Percentiles rank a stretch among this genome's conserved stretches.
Evolutionary conservation across 2,797 vertebrate species (phyloP).

Genomic region (Siniperca undulata): DNA sequence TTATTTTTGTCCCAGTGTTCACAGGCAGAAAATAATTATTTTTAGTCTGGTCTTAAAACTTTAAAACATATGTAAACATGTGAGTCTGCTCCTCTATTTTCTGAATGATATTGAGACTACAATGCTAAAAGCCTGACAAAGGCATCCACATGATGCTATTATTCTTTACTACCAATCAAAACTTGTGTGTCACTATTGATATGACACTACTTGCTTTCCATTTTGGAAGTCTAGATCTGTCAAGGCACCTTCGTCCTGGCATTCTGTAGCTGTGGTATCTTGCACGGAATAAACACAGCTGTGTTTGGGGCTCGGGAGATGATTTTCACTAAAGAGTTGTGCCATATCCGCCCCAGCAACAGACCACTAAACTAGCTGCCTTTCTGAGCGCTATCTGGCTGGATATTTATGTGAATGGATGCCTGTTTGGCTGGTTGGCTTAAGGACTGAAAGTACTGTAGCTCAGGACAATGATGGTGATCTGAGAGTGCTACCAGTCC

Average conservation of each 20-base stretch:
- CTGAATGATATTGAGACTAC: background rate
- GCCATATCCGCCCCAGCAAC: slow-evolving; percentile 70
- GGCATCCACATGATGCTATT: background rate
- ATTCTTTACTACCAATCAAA: slow-evolving; percentile 18
- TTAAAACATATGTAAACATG: background rate
- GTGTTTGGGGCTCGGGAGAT: slow-evolving; percentile 70
- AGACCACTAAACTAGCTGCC: slow-evolving; percentile 67
- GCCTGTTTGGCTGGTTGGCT: slow-evolving; percentile 36
- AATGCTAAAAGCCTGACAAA: background rate
- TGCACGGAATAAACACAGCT: slow-evolving; percentile 76
- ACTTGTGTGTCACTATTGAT: slow-evolving; percentile 4
- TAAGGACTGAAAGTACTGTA: slow-evolving; percentile 16
- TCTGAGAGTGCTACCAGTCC: slow-evolving; percentile 1
- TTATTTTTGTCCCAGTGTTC: slow-evolving; percentile 41
- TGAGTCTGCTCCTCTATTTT: background rate
- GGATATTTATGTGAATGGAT: slow-evolving; percentile 56
- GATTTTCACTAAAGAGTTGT: slow-evolving; percentile 55
- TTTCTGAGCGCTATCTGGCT: slow-evolving; percentile 59
- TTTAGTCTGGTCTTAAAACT: slow-evolving; percentile 33
- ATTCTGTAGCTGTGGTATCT: slow-evolving; percentile 57
- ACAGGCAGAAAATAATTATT: slow-evolving; percentile 33
- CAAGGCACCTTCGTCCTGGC: slow-evolving; percentile 65
- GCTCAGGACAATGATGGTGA: slow-evolving; percentile 17
- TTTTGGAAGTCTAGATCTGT: slow-evolving; percentile 46
- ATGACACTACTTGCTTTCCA: slow-evolving; percentile 31